Conservation (phyloP, 2,888 invertebrate species). For the Hipparchia semele region DNA sequence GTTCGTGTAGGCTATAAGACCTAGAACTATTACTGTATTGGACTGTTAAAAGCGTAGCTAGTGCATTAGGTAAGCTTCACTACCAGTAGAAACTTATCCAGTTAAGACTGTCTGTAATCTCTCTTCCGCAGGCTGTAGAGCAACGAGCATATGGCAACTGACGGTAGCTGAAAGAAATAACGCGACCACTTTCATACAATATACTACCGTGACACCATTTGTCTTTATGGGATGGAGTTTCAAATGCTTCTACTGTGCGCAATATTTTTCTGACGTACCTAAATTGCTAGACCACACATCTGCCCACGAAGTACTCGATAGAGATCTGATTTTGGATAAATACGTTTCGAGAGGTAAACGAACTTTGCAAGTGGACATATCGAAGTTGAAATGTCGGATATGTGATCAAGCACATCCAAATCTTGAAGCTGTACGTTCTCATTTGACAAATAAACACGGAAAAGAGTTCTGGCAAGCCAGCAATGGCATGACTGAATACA, state of each 20-base stretch:
- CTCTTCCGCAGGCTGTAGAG: constrained; percentile 44
- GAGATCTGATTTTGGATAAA: constrained; percentile 49
- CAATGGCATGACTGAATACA: constrained; percentile 63
- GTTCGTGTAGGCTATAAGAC: neutral
- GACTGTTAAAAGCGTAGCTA: neutral
- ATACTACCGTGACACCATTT: constrained; percentile 61
- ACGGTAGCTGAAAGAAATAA: constrained; percentile 58
- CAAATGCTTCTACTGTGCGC: constrained; percentile 61
- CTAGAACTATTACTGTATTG: neutral
- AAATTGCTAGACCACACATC: constrained; percentile 53
- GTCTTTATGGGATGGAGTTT: constrained; percentile 60
- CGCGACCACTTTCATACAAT: constrained; percentile 56
- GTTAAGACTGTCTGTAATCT: constrained; percentile 29
- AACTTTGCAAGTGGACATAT: constrained; percentile 57
- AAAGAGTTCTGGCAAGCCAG: constrained; percentile 49
- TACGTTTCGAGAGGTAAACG: constrained; percentile 51
- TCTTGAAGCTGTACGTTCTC: constrained; percentile 49
- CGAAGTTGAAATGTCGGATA: constrained; percentile 56
- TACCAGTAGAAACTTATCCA: neutral
- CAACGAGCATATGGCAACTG: constrained; percentile 65
- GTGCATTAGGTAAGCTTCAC: neutral
- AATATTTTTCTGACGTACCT: constrained; percentile 52
- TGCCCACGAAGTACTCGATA: constrained; percentile 47
- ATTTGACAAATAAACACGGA: constrained; percentile 51
- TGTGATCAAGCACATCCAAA: constrained; percentile 47